Percentiles rank a stretch among this genome's conserved stretches.
phyloP scores from a whole-genome alignment of 1,140 invertebrate genomes.

The Akabosia matsudoensis region DNA sequence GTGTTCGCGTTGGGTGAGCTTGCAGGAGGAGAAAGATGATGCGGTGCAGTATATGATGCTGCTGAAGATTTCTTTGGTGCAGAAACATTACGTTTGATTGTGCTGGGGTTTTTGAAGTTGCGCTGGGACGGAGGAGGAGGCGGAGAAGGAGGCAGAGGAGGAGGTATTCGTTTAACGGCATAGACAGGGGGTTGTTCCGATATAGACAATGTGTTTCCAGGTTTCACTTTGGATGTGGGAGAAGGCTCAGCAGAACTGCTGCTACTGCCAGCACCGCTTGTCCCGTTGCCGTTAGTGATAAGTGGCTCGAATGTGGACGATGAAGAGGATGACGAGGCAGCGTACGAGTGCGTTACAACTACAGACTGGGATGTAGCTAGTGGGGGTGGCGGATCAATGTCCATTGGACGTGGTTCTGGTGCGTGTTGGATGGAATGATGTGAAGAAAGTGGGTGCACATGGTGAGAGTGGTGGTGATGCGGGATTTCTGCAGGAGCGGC shows the following conservation, averaged over 20 bases:
- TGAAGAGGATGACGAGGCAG: not conserved
- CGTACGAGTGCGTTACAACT: not conserved
- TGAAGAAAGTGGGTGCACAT: not conserved
- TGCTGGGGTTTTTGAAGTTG: not conserved
- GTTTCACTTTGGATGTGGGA: not conserved
- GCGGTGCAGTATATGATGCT: not conserved
- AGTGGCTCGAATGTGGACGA: not conserved
- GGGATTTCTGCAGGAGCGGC: not conserved
- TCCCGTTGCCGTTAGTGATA: not conserved
- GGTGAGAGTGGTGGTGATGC: not conserved
- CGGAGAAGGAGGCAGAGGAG: not conserved
- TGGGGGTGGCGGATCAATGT: not conserved
- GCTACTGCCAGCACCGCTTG: not conserved
- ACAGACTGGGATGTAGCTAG: not conserved
- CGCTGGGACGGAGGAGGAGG: not conserved
- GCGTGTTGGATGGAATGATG: not conserved
- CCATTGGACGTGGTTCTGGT: not conserved
- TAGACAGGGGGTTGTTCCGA: not conserved
- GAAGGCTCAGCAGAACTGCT: not conserved
- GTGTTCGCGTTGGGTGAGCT: not conserved
- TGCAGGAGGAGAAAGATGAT: not conserved
- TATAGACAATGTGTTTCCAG: not conserved
- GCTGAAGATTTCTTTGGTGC: not conserved
- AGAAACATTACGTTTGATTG: not conserved
- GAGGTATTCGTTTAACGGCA: conserved; percentile 14